phyloP scores from a whole-genome alignment of 2,797 vertebrate genomes.

The Discoglossus pictus region DNA sequence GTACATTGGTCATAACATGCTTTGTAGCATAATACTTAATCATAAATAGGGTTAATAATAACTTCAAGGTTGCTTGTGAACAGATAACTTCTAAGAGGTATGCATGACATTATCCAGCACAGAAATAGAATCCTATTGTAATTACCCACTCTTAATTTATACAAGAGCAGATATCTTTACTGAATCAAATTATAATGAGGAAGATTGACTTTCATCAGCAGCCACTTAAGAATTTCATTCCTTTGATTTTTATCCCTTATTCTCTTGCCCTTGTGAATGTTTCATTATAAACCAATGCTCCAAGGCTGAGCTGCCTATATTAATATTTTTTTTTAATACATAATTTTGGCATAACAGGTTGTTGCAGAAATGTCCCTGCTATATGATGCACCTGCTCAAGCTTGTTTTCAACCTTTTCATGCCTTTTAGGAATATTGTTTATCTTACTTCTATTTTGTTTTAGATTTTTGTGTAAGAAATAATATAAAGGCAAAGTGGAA shows the following conservation, averaged over 20 bases:
- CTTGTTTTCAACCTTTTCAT: too few species aligned
- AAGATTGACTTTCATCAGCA: conserved; percentile 21
- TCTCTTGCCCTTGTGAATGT: conserved; percentile 8
- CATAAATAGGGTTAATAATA: too few species aligned
- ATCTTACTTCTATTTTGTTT: too few species aligned
- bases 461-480: too few species aligned
- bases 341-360: neutral
- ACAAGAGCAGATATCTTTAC: conserved; percentile 28
- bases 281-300: conserved; percentile 13
- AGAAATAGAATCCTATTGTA: conserved; percentile 16
- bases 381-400: neutral
- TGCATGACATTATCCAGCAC: conserved; percentile 11
- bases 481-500: too few species aligned
- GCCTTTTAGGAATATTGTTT: too few species aligned
- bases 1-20: too few species aligned
- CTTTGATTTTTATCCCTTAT: conserved; percentile 21
- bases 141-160: conserved; percentile 29
- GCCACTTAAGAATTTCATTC: conserved; percentile 7
- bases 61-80: conserved; percentile 13
- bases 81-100: conserved; percentile 6
- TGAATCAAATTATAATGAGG: conserved; percentile 19
- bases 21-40: too few species aligned
- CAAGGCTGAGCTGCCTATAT: neutral
- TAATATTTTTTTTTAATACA: neutral
- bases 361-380: neutral